Base-by-base conservation (phyloP, 2,113 vertebrate species). In the Psittacara wagleri region DNA sequence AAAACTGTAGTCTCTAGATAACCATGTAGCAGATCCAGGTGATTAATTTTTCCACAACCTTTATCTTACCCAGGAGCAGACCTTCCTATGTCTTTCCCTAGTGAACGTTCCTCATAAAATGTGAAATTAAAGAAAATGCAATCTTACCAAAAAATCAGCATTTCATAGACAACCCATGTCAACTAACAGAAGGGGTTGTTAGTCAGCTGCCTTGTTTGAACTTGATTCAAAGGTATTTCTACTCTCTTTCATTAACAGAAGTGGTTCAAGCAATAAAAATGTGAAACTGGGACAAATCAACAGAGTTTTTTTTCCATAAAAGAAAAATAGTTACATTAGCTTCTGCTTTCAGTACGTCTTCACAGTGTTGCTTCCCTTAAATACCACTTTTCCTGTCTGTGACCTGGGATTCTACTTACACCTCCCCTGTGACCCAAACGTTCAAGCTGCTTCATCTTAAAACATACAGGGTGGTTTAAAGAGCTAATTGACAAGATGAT, bases 131-230 rank as follows among this genome's bases (percentile, higher is more conserved):
- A 96, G 98, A 97, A 97, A 97, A 94, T 94, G 87, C 95, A 96
- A 93, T 90, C 94, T 93, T 94, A 95, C 78, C 67, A 94, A 97
- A 94, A 39, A 0, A 15, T 35, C 44, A 90, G 80, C 94, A 90
- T 97, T 98, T 98, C 95, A 96, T 95, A 92, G 94, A 94, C 43
- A 35, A 96, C 84, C 91, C 91, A 96, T 87, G 95, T 98, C 94
- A 97, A 86, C 80, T 93, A 96, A 96, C 97, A 98, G 96, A 97
- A 97, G 90, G 95, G 75, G 87, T 54, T 94, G 90, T 96, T 98
- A 97, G 91, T 98, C 95, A 97, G 95, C 97, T 97, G 96, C 96
- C 95, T 51, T 73, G 46, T 95, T 98, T 98, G 97, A 98, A 98
- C 95, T 86, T 96, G 82, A 96, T 97, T 95, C 97, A 98, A 97